Evolutionary conservation across 2,888 invertebrate genomes (phyloP).

Genomic region (Exocentrus adspersus): DNA sequence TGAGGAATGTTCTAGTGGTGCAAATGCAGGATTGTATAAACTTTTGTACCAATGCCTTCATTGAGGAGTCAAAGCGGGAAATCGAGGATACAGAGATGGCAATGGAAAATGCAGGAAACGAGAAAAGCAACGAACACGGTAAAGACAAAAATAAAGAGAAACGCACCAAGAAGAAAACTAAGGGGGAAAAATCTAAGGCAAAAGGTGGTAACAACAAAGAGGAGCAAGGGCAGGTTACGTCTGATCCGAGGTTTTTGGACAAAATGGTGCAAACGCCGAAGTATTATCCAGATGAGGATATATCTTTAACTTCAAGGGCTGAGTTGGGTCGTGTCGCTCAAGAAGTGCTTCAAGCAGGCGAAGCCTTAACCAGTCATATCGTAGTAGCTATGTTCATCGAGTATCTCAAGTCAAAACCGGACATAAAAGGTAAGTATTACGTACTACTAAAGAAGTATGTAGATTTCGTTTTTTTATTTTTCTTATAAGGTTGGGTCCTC

Average conservation of each 20-base stretch:
- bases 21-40: conserved; percentile 65
- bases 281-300: conserved; percentile 69
- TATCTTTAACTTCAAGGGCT: conserved; percentile 65
- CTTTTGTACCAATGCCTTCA: conserved; percentile 68
- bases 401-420: conserved; percentile 67
- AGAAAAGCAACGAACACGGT: conserved; percentile 8
- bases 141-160: conserved; percentile 10
- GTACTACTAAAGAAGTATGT: not conserved
- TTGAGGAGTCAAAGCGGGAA: conserved; percentile 65
- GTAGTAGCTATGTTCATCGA: conserved; percentile 70
- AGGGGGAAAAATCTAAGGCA: conserved; percentile 5
- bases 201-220: not conserved
- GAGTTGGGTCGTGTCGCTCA: conserved; percentile 69
- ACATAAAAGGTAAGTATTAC: conserved; percentile 53
- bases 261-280: conserved; percentile 73
- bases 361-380: conserved; percentile 65
- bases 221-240: not conserved
- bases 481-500: conserved; percentile 65
- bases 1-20: conserved; percentile 53
- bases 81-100: conserved; percentile 29
- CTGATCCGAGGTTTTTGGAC: conserved; percentile 18
- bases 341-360: conserved; percentile 67
- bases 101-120: conserved; percentile 7
- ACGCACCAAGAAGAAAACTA: not conserved
- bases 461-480: not conserved